Base-by-base conservation (phyloP, 2,797 vertebrate genomes). In the Sorex maritimensis region DNA sequence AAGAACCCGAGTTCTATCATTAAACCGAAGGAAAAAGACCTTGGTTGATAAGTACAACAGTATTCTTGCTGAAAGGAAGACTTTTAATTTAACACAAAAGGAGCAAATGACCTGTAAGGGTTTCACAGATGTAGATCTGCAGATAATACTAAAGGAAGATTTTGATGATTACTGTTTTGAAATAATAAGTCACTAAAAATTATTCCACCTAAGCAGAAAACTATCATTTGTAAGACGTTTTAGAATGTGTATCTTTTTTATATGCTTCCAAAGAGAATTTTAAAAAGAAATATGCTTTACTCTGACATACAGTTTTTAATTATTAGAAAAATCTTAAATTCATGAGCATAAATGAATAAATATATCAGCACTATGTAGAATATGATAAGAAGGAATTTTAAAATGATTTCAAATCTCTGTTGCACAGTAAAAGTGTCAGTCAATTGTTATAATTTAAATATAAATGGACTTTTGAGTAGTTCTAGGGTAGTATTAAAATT, bases 261-360 rank as follows among this genome's bases (percentile, higher is more conserved):
- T 80, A 28, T 26, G 88, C 13, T 86, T 91, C 19, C 24, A 91
- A 81, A 91, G 80, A 88, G 6, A 14, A 79, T 28, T 90, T 95
- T 85, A 46, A 73, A 95, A 82, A 86, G 46, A 90, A 81, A 91
- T 74, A 79, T 77, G 44, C 46, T 91, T 91, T 68, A 63, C 2
- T 11, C 58, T 82, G 67, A 83, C 26, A 82, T 41, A 68, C 4
- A 81, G n/a, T 65, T 77, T 90, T 81, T 88, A 94, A 92, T 94
- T 91, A 87, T 92, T 93, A 77, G 13, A 38, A 79, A 94, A 88
- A 73, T 78, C 26, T 84, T 85, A 89, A 86, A 93, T 94, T 94
- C 34, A 94, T 92, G 38, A 95, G 72, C 4, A 80, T 12, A 30
- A 63, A 30, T 34, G 69, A 92, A 49, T 91, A 91, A 93, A 49